Conservation (phyloP, 2,888 invertebrate genomes). For the Drosophila demipolita region DNA sequence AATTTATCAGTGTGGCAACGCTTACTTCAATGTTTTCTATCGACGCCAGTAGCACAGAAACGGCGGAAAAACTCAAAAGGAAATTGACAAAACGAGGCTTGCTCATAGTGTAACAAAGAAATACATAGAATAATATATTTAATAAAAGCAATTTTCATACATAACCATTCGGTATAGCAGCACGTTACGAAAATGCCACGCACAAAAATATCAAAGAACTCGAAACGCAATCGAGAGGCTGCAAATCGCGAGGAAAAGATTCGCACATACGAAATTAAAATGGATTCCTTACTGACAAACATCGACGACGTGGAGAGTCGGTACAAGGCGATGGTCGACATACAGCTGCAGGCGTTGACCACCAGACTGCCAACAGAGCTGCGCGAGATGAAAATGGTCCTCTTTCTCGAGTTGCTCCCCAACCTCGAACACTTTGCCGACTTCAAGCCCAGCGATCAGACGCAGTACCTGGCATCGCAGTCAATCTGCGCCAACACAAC, state of each 20-base stretch:
- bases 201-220: slow-evolving; percentile 83
- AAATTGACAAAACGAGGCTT: slow-evolving; percentile 34
- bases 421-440: slow-evolving; percentile 58
- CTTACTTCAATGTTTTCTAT: slow-evolving; percentile 8
- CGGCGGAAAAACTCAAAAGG: slow-evolving; percentile 67
- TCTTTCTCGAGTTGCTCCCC: slow-evolving; percentile 74
- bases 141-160: slow-evolving; percentile 4
- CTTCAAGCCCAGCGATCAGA: slow-evolving; percentile 67
- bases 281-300: slow-evolving; percentile 70
- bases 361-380: slow-evolving; percentile 64
- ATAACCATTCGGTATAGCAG: not conserved
- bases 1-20: not conserved
- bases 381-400: slow-evolving; percentile 76
- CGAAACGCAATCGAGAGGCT: slow-evolving; percentile 83
- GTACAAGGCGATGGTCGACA: slow-evolving; percentile 53
- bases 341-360: slow-evolving; percentile 52
- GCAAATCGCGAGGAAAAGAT: slow-evolving; percentile 83
- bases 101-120: slow-evolving; percentile 16
- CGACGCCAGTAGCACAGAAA: slow-evolving; percentile 56
- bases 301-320: slow-evolving; percentile 68
- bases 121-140: slow-evolving; percentile 1
- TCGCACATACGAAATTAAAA: slow-evolving; percentile 76
- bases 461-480: slow-evolving; percentile 53
- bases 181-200: slow-evolving; percentile 81
- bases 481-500: slow-evolving; percentile 57